Conservation (phyloP, 2,113 vertebrate species). For the Macquaria ambigua region DNA sequence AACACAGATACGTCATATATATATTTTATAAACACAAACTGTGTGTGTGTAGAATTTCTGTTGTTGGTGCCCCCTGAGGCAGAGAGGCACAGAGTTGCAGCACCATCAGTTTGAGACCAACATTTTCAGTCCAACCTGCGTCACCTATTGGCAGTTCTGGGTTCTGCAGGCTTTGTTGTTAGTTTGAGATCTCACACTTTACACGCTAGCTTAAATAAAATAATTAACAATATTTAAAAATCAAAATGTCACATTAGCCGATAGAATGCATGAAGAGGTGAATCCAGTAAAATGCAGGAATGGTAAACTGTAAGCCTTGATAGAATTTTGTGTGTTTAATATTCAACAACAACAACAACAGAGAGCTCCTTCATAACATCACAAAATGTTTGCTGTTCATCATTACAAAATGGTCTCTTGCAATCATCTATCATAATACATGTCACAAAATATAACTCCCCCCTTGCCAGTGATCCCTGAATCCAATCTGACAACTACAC, state of each 20-base stretch:
- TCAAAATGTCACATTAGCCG: neutral
- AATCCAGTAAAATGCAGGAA: neutral
- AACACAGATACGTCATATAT: neutral
- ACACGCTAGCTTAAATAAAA: neutral
- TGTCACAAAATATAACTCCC: constrained; percentile 45
- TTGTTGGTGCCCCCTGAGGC: no score
- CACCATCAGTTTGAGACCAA: neutral
- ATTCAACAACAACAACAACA: constrained; percentile 5
- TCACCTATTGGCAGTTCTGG: neutral
- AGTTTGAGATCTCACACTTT: neutral
- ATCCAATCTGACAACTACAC: constrained; percentile 50
- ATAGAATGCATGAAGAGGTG: neutral
- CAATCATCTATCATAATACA: constrained; percentile 60
- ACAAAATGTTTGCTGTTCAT: constrained; percentile 23
- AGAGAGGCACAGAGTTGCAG: neutral
- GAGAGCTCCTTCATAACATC: constrained; percentile 13
- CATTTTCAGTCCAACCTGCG: neutral
- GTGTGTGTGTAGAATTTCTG: neutral
- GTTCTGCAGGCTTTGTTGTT: neutral
- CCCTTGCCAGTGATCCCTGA: constrained; percentile 35
- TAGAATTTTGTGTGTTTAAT: constrained; percentile 14
- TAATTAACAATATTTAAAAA: neutral
- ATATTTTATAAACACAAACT: neutral
- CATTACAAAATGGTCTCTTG: constrained; percentile 24
- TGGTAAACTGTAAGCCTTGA: neutral